A percentile compares a stretch with the other conserved stretches of the same genome.
Evolutionary conservation across 2,797 vertebrate species (phyloP).

Genomic region (Aeoliscus strigatus): DNA sequence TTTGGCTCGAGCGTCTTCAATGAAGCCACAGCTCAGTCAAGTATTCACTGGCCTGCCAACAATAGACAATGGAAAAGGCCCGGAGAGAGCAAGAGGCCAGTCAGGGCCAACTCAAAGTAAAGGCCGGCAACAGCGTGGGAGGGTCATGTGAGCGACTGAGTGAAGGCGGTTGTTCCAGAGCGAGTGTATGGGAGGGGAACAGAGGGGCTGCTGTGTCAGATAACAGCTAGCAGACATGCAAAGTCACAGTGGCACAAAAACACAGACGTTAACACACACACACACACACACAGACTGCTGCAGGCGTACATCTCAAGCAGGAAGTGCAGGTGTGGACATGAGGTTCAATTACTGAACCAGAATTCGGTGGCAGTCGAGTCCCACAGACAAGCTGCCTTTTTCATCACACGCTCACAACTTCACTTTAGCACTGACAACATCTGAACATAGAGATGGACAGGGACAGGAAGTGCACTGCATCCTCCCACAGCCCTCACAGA

Average conservation of each 20-base stretch:
- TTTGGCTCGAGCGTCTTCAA: conserved; percentile 11
- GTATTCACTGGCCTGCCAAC: conserved; percentile 33
- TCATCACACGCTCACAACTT: too few species aligned
- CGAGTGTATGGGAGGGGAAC: conserved; percentile 55
- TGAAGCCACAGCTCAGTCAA: conserved; percentile 16
- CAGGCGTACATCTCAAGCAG: too few species aligned
- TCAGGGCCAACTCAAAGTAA: conserved; percentile 47
- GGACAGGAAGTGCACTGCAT: too few species aligned
- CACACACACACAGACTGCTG: conserved; percentile 4
- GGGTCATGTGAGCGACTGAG: conserved; percentile 63
- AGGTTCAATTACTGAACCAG: too few species aligned
- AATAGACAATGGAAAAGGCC: conserved; percentile 58
- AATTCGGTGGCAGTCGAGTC: too few species aligned
- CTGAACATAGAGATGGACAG: too few species aligned
- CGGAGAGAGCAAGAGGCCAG: conserved; percentile 42
- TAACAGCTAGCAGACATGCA: conserved; percentile 52
- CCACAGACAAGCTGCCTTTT: too few species aligned
- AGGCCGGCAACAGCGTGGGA: conserved; percentile 47
- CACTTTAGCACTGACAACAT: too few species aligned
- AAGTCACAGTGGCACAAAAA: conserved; percentile 31
- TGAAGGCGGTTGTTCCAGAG: conserved; percentile 53
- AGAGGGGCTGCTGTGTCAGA: conserved; percentile 64
- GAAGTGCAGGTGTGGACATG: too few species aligned
- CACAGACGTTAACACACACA: conserved; percentile 10
- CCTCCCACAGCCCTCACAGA: too few species aligned